Base-by-base conservation (phyloP, 2,888 invertebrate species). In the Chamaedrilus cognettii region DNA sequence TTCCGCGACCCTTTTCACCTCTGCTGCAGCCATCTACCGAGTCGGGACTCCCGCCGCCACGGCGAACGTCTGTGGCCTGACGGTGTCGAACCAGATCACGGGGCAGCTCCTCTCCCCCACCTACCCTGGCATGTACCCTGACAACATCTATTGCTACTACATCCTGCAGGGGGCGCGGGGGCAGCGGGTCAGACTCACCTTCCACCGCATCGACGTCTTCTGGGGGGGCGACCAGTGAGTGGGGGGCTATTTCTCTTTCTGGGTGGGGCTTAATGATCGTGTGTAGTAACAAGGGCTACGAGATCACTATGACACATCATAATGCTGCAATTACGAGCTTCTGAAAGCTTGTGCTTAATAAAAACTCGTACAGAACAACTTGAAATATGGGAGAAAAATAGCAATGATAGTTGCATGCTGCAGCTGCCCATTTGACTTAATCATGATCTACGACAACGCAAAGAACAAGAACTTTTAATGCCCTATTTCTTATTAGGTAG, bases 111-210 rank as follows among this genome's bases (percentile, higher is more conserved):
- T 96, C 80, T 96, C 98, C 68, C 97, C 98, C 72, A 99, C 99
- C 71, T 99, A 99, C 87, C 99, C 99, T 71, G 99, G 99, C 76
- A 91, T 95, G 79, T 99, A 99, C 87, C 98, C 99, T 75, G 97
- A 97, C 87, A 93, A 95, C 86, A 89, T 96, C 81, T 88, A 88
- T 78, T 98, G 97, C 88, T 78, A 74, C 64, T 86, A 85, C 75
- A 91, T 92, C 85, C 94, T 99, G 86, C 89, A 92, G 79, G 98
- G 98, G 63, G 89, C 89, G 82, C 88, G 89, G 60, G 92, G 92
- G n/a, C 71, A 74, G 62, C 55, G 75, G 15, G 64, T 75, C 56
- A 50, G 64, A 28, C 42, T 75, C 51, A 68, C 64, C 23, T 75
- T 75, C 71, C 32, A 58, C 19, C 74, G 74, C 58, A 42, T 75